Conservation (phyloP, 2,888 invertebrate species). For the Carabus problematicus region DNA sequence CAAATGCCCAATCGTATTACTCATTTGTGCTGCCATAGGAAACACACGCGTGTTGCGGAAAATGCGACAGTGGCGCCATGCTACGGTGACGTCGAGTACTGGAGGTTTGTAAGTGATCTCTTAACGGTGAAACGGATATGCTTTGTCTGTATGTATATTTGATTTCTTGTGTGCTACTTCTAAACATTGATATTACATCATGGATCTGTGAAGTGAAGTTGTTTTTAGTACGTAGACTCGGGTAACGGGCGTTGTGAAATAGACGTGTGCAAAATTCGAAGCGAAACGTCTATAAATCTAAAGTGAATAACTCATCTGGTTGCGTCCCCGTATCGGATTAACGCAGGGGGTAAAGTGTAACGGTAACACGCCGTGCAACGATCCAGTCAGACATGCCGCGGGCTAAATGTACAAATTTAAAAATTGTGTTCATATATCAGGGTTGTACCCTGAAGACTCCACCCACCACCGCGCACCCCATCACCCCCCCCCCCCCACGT, state of each 20-base stretch:
- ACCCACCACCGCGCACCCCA: not conserved
- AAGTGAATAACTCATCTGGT: too few relatives aligned
- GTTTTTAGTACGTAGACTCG: too few relatives aligned
- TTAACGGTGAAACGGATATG: too few relatives aligned
- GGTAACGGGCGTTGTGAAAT: conserved; percentile 54
- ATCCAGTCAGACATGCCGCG: conserved; percentile 25
- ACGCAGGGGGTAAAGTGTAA: conserved; percentile 44
- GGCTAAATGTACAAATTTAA: conserved; percentile 56
- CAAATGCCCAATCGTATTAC: conserved; percentile 49
- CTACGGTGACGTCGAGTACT: not conserved
- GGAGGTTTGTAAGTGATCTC: not conserved
- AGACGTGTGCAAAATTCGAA: too few relatives aligned
- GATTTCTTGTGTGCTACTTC: not conserved
- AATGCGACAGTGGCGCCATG: conserved; percentile 9
- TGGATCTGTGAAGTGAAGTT: too few relatives aligned
- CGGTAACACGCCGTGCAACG: too few relatives aligned
- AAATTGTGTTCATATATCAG: conserved; percentile 56
- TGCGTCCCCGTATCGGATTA: conserved; percentile 57
- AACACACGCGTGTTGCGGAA: conserved; percentile 14
- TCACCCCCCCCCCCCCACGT: not conserved
- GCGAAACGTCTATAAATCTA: conserved; percentile 55
- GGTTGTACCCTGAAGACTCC: conserved; percentile 4
- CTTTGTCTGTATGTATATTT: conserved; percentile 2
- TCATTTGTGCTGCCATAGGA: conserved; percentile 47
- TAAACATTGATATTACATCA: too few relatives aligned